These are phyloP conservation scores for Perca fluviatilis DNA, from an alignment of 2,113 vertebrate genomes.

Conservation along the genomic window DNA sequence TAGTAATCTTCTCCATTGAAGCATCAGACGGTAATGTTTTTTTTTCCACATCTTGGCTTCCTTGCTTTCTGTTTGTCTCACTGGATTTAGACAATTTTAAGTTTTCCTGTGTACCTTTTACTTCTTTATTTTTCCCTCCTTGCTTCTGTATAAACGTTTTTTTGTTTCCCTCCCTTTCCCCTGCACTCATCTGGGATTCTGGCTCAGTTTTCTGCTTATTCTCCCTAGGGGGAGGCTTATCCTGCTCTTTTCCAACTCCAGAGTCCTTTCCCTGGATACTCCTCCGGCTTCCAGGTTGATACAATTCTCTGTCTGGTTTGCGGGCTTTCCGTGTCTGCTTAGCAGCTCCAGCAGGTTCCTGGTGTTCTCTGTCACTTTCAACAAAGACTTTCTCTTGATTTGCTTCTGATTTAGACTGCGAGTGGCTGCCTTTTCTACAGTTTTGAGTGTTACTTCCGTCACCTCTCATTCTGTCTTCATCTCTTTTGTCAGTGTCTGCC, in stretches of 20 bases:
- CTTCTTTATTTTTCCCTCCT: conserved; percentile 42
- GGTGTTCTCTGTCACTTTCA: conserved; percentile 48
- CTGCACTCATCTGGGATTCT: conserved; percentile 29
- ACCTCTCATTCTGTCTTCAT: conserved; percentile 53
- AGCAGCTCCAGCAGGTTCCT: conserved; percentile 63
- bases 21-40: conserved; percentile 6
- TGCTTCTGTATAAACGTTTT: conserved; percentile 44
- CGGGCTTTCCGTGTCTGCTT: conserved; percentile 86
- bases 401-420: conserved; percentile 37
- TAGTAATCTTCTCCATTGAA: conserved; percentile 77
- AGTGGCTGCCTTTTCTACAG: conserved; percentile 30
- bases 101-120: conserved; percentile 58
- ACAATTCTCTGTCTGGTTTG: conserved; percentile 95
- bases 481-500: background rate
- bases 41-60: conserved; percentile 36
- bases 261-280: conserved; percentile 77
- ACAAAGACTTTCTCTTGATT: conserved; percentile 38
- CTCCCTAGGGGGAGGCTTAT: conserved; percentile 46
- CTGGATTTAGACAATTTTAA: conserved; percentile 41
- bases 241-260: conserved; percentile 64
- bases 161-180: conserved; percentile 54
- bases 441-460: conserved; percentile 55
- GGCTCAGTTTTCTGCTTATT: conserved; percentile 50
- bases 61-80: conserved; percentile 57
- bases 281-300: conserved; percentile 93